A percentile compares a stretch with the other conserved stretches of the same genome.
phyloP scores from a whole-genome alignment of 2,113 vertebrate genomes.

The Leucoraja erinaceus region DNA sequence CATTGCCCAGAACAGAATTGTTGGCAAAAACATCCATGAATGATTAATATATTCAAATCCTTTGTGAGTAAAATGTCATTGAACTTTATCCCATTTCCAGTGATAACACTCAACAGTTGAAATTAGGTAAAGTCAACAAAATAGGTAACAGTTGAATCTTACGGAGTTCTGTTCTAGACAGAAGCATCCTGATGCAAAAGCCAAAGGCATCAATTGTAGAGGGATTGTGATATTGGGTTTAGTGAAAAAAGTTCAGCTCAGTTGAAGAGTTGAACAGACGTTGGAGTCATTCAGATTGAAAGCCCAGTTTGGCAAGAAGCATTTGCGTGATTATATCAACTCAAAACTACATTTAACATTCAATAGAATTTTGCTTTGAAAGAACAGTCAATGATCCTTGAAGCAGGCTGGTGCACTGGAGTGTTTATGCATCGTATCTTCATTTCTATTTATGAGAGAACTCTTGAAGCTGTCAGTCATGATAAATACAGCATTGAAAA shows the following conservation, averaged over 20 bases:
- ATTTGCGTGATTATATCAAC: neutral
- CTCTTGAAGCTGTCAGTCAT: neutral
- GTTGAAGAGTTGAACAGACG: too few species aligned
- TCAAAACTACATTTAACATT: constrained; percentile 4
- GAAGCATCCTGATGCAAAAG: neutral
- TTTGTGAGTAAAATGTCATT: neutral
- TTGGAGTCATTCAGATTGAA: neutral
- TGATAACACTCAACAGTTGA: neutral
- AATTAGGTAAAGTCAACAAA: neutral
- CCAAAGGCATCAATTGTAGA: neutral
- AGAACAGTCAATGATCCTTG: constrained; percentile 3
- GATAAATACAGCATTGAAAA: constrained; percentile 1
- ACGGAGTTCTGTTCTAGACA: neutral
- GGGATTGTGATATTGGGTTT: neutral
- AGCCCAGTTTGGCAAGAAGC: neutral
- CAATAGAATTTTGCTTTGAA: constrained; percentile 6
- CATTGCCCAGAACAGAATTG: neutral
- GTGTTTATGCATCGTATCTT: neutral
- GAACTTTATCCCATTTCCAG: neutral
- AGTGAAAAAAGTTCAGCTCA: neutral
- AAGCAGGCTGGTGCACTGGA: neutral
- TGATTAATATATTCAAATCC: neutral
- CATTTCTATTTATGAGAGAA: constrained; percentile 21
- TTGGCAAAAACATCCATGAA: neutral
- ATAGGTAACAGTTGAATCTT: neutral